These are phyloP conservation scores for Phenganax subtilis DNA, from an alignment of 92 coral and sea anemone genomes.

Conservation along the genomic window DNA sequence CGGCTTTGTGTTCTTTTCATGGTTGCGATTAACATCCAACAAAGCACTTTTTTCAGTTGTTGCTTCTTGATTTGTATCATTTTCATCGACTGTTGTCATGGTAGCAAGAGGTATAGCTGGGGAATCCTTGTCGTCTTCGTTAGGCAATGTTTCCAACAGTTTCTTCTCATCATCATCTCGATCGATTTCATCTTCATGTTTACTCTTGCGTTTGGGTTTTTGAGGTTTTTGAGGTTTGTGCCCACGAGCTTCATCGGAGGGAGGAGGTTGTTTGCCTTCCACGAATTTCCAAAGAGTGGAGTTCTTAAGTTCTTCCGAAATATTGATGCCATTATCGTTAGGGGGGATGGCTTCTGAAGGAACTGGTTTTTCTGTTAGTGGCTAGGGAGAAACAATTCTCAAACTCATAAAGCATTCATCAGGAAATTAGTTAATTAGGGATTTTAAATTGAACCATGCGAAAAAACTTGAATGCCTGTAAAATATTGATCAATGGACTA, in stretches of 20 bases:
- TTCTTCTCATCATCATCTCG: background rate
- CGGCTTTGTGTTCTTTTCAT: background rate
- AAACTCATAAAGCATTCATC: no score
- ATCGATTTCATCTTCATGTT: background rate
- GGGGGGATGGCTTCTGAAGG: background rate
- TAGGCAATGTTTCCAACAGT: conserved; percentile 23
- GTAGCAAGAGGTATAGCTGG: conserved; percentile 27
- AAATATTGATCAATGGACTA: no score
- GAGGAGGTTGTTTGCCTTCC: conserved; percentile 9
- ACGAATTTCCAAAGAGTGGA: conserved; percentile 77
- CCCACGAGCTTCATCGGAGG: background rate
- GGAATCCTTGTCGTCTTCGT: conserved; percentile 30
- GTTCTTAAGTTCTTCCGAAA: conserved; percentile 82
- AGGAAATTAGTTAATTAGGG: no score
- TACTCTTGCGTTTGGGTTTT: conserved; percentile 28
- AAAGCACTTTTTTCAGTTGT: background rate
- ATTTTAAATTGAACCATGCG: no score
- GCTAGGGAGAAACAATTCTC: conserved; percentile 1
- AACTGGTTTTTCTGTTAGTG: conserved; percentile 6
- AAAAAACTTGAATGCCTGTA: no score
- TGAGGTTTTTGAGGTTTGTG: conserved; percentile 35
- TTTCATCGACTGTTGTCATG: conserved; percentile 21
- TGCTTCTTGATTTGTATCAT: background rate
- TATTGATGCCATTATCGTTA: conserved; percentile 56
- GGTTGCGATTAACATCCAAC: background rate